phyloP scores from a whole-genome alignment of 2,888 invertebrate species.

The Drosophila ustulata region DNA sequence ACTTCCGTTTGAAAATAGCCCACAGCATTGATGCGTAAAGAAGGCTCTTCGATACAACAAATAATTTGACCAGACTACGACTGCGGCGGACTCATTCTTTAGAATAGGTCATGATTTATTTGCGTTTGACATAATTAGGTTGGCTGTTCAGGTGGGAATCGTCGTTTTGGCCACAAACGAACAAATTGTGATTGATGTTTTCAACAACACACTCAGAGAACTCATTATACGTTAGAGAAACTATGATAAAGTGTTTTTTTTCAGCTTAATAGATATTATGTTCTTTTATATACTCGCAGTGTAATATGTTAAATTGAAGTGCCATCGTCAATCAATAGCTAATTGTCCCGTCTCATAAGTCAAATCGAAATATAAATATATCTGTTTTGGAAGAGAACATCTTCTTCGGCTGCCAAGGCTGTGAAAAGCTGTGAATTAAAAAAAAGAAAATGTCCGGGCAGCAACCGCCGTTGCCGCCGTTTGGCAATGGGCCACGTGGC shows the following conservation, averaged over 20 bases:
- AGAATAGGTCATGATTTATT: constrained; percentile 79
- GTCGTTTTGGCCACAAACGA: constrained; percentile 34
- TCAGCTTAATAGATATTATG: neutral
- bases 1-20: constrained; percentile 70
- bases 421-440: constrained; percentile 25
- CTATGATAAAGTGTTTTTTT: neutral
- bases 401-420: constrained; percentile 31
- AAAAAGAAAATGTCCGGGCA: constrained; percentile 84
- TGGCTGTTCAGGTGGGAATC: constrained; percentile 65
- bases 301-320: constrained; percentile 71
- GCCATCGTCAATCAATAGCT: constrained; percentile 24
- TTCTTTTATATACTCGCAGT: constrained; percentile 45
- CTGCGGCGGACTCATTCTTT: constrained; percentile 28
- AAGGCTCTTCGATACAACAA: constrained; percentile 10
- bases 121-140: constrained; percentile 66
- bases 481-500: constrained; percentile 83
- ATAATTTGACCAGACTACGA: constrained; percentile 37
- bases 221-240: constrained; percentile 5
- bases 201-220: constrained; percentile 3
- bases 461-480: constrained; percentile 77
- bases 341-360: constrained; percentile 13
- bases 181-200: constrained; percentile 41
- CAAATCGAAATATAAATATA: constrained; percentile 22
- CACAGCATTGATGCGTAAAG: constrained; percentile 31
- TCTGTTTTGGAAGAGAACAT: neutral